These are phyloP conservation scores for Calliphora vomitoria DNA, from an alignment of 2,888 invertebrate species.

Conservation along the genomic window DNA sequence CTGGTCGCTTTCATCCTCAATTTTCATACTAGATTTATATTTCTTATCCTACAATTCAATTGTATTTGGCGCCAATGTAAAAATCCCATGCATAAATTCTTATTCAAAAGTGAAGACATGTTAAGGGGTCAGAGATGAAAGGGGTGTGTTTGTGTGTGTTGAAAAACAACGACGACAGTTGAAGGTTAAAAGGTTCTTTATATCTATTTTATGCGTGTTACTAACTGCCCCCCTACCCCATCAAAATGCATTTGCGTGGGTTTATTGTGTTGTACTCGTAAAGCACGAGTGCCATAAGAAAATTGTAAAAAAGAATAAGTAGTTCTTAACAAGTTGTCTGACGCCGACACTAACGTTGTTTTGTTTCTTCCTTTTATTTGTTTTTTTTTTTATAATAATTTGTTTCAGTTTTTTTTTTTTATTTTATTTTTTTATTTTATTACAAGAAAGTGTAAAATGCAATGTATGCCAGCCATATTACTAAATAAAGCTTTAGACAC, in stretches of 20 bases:
- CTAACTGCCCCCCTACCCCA: slow-evolving; percentile 47
- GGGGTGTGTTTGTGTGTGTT: not conserved
- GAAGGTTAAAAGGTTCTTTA: slow-evolving; percentile 76
- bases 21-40: no score
- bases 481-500: slow-evolving; percentile 79
- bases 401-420: slow-evolving; percentile 18
- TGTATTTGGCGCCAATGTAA: slow-evolving; percentile 75
- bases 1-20: no score
- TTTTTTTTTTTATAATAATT: slow-evolving; percentile 14
- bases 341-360: slow-evolving; percentile 52
- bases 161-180: slow-evolving; percentile 78
- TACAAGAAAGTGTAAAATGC: slow-evolving; percentile 55
- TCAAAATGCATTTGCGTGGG: slow-evolving; percentile 38
- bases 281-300: slow-evolving; percentile 42
- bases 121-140: slow-evolving; percentile 51
- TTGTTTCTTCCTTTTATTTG: slow-evolving; percentile 3
- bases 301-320: slow-evolving; percentile 54
- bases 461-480: slow-evolving; percentile 76
- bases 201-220: slow-evolving; percentile 61
- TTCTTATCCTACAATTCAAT: not conserved
- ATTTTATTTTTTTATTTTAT: no score
- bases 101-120: slow-evolving; percentile 3
- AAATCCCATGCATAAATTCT: slow-evolving; percentile 26
- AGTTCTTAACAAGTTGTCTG: slow-evolving; percentile 70
- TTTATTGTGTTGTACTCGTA: slow-evolving; percentile 63